phyloP scores from a whole-genome alignment of 2,113 vertebrate species.

The Tympanuchus pallidicinctus region DNA sequence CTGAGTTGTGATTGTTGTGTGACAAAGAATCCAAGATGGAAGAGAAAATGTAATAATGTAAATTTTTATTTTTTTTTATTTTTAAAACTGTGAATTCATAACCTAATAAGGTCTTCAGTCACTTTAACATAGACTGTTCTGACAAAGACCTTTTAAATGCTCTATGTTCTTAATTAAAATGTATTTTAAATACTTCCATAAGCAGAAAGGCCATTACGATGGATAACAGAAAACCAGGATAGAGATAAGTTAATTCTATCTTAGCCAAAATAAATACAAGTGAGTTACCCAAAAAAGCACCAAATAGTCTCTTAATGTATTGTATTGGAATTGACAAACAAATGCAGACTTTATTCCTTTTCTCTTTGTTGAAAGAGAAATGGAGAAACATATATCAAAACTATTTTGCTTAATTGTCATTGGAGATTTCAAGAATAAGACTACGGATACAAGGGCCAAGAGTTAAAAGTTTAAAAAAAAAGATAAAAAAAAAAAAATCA shows the following conservation, averaged over 20 bases:
- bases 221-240: background rate
- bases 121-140: background rate
- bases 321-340: background rate
- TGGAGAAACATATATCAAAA: background rate
- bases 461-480: background rate
- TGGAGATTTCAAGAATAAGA: background rate
- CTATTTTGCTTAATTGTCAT: background rate
- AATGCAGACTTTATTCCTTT: background rate
- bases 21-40: background rate
- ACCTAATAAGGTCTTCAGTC: background rate
- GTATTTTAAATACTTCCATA: background rate
- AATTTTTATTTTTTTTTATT: background rate
- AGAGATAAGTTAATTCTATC: background rate
- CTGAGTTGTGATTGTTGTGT: background rate
- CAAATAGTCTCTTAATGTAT: background rate
- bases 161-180: background rate
- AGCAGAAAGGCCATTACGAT: background rate
- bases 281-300: background rate
- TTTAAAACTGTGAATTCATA: background rate
- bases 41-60: background rate
- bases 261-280: background rate
- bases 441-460: background rate
- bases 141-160: background rate
- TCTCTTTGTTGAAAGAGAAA: background rate
- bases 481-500: background rate